Conservation (phyloP, 2,888 invertebrate genomes). For the Mythimna ferrago region DNA sequence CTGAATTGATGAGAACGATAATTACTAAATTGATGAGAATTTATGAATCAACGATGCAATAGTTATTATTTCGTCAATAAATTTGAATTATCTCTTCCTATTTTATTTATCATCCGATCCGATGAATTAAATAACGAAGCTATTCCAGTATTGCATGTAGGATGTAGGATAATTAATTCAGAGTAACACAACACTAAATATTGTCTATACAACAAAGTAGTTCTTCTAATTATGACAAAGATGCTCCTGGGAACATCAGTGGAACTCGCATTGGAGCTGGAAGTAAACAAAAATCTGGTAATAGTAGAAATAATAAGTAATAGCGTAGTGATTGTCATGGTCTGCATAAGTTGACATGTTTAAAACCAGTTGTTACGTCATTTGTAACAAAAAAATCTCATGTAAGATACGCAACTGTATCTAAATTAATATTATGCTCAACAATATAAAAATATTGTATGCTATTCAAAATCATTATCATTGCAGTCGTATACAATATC, state of each 20-base stretch:
- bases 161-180: background rate
- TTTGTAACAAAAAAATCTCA: background rate
- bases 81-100: constrained; percentile 8
- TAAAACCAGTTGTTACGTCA: background rate
- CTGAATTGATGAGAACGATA: background rate
- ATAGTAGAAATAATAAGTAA: background rate
- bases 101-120: background rate
- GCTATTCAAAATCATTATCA: constrained; percentile 16
- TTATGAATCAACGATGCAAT: background rate
- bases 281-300: background rate
- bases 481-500: constrained; percentile 10
- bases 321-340: background rate
- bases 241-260: too few species aligned
- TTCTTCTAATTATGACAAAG: background rate
- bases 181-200: background rate
- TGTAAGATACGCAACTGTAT: background rate
- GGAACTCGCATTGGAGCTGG: too few species aligned
- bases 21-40: background rate
- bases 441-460: background rate
- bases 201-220: too few species aligned
- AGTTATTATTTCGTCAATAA: background rate
- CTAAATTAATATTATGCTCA: background rate
- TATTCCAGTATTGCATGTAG: background rate
- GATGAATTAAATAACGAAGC: background rate
- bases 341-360: background rate